A percentile compares a stretch with the other conserved stretches of the same genome.
phyloP scores from a whole-genome alignment of 2,797 vertebrate species.

The Coluber constrictor region DNA sequence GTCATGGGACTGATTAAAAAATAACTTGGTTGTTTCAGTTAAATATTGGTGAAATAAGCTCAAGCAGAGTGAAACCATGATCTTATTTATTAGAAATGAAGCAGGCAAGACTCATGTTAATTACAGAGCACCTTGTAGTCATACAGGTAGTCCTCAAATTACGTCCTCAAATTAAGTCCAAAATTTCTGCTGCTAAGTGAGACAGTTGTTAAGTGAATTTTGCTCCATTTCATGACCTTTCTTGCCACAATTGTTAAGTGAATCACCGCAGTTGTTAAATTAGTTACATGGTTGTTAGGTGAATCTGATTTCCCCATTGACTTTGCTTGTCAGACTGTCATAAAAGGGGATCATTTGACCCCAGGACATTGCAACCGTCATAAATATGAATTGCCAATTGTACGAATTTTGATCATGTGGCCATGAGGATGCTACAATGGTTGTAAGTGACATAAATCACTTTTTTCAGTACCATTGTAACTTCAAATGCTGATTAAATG shows the following conservation, averaged over 20 bases:
- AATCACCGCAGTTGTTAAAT: not conserved
- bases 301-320: not conserved
- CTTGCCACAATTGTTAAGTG: not conserved
- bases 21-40: not conserved
- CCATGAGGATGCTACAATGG: not conserved
- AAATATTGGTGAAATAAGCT: not conserved
- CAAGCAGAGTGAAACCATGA: not conserved
- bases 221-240: not conserved
- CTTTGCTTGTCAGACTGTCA: not conserved
- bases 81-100: not conserved
- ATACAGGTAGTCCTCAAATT: not conserved
- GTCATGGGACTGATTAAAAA: not conserved
- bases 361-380: not conserved
- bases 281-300: not conserved
- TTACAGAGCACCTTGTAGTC: not conserved
- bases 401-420: not conserved
- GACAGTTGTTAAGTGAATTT: not conserved
- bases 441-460: not conserved
- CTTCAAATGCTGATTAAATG: not conserved
- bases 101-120: not conserved
- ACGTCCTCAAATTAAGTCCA: not conserved
- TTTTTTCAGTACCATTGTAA: not conserved
- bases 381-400: not conserved
- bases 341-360: not conserved
- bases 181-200: not conserved